A percentile compares a stretch with the other conserved stretches of the same genome.
phyloP scores from a whole-genome alignment of 1,140 invertebrate genomes.

The Cydia pomonella region DNA sequence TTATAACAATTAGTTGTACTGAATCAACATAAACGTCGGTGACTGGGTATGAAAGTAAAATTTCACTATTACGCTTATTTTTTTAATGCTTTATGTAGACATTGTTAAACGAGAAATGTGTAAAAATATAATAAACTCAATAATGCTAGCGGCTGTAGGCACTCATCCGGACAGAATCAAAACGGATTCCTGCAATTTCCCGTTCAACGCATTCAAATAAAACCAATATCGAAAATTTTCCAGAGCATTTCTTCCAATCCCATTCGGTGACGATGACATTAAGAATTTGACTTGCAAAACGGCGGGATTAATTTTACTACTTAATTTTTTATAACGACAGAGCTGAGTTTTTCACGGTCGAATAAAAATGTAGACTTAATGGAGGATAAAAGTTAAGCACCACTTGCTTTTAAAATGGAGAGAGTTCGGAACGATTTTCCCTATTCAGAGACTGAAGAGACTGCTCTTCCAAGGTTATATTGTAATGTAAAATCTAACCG shows the following conservation, averaged over 20 bases:
- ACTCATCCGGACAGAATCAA: conserved; percentile 4
- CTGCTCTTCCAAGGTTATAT: neutral
- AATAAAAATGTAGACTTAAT: neutral
- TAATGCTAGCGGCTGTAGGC: neutral
- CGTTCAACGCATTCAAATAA: conserved; percentile 18
- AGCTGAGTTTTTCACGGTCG: neutral
- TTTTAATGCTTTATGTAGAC: no score
- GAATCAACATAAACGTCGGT: neutral
- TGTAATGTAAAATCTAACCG: no score
- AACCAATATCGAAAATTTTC: conserved; percentile 26
- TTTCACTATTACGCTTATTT: neutral
- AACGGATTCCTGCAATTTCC: neutral
- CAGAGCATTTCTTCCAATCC: neutral
- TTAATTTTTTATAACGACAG: neutral
- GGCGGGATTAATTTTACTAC: neutral
- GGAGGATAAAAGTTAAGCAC: neutral
- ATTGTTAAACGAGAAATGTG: neutral
- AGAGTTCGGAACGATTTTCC: neutral
- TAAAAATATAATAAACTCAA: neutral
- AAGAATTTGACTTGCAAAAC: conserved; percentile 4
- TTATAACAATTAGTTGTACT: no score
- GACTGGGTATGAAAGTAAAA: neutral
- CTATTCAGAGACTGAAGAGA: neutral
- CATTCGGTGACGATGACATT: neutral
- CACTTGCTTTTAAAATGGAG: conserved; percentile 6